Conservation (phyloP, 2,888 invertebrate species). For the Idaea biselata region DNA sequence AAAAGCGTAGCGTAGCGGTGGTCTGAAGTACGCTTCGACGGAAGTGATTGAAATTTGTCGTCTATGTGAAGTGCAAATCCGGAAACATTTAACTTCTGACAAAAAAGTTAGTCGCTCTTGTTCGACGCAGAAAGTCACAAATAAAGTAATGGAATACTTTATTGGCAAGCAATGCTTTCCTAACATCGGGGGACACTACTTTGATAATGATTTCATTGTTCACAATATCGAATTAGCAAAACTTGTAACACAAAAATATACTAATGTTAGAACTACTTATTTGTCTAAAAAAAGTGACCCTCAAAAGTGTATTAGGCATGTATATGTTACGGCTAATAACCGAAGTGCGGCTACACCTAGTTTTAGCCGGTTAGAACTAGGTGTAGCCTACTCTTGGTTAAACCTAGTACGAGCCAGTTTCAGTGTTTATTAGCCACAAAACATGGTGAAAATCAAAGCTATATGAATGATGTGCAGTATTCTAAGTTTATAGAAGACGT, state of each 20-base stretch:
- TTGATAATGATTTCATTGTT: background rate
- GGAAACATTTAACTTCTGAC: background rate
- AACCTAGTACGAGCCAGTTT: slow-evolving; percentile 4
- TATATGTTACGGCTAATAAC: background rate
- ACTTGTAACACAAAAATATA: background rate
- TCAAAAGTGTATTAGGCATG: background rate
- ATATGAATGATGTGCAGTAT: slow-evolving; percentile 13
- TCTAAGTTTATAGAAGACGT: slow-evolving; percentile 13
- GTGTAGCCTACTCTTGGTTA: too few species aligned
- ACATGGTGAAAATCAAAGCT: slow-evolving; percentile 11
- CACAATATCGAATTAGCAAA: background rate
- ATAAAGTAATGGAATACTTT: background rate
- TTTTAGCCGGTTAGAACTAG: too few species aligned
- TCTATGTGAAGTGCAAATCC: background rate
- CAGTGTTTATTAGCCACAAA: slow-evolving; percentile 11
- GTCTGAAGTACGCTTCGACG: background rate
- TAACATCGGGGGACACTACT: background rate
- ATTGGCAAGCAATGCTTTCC: background rate
- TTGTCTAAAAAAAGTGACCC: background rate
- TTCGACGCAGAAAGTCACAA: background rate
- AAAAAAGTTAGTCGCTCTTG: background rate
- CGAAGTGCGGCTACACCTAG: too few species aligned
- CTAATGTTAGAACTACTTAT: background rate
- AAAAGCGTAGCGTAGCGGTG: background rate
- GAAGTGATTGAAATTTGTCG: background rate